These are phyloP conservation scores for Chelonus formosanus DNA, from an alignment of 2,888 invertebrate species.

Conservation along the genomic window DNA sequence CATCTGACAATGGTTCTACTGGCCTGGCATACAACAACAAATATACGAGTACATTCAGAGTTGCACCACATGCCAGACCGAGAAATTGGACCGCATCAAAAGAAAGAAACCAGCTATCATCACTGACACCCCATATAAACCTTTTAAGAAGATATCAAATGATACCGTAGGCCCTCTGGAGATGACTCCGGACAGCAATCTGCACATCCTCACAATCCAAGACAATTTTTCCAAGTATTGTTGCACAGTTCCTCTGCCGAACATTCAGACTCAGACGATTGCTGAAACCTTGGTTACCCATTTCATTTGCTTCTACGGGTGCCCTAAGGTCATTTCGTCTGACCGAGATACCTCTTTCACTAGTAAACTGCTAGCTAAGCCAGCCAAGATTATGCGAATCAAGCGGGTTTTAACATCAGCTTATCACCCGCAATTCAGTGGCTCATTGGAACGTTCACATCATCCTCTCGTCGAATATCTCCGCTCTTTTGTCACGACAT, in stretches of 20 bases:
- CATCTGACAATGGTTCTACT: slow-evolving; percentile 27
- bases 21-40: neutral
- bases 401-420: neutral
- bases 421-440: slow-evolving; percentile 21
- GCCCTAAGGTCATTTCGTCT: slow-evolving; percentile 18
- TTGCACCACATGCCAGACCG: too few relatives aligned
- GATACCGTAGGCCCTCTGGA: too few relatives aligned
- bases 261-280: slow-evolving; percentile 17
- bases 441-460: slow-evolving; percentile 27
- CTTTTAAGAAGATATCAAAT: slow-evolving; percentile 34
- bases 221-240: slow-evolving; percentile 30
- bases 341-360: slow-evolving; percentile 19
- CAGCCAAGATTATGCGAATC: neutral
- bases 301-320: slow-evolving; percentile 13
- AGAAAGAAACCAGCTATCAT: slow-evolving; percentile 37
- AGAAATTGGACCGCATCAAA: neutral
- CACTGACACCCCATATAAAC: slow-evolving; percentile 32
- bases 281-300: neutral
- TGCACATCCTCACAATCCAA: too few relatives aligned
- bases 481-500: neutral
- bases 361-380: slow-evolving; percentile 16
- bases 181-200: too few relatives aligned
- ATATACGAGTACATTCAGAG: slow-evolving; percentile 20
- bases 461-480: slow-evolving; percentile 20
- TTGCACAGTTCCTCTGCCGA: slow-evolving; percentile 19